Evolutionary conservation across 2,113 vertebrate genomes (phyloP).

Genomic region (Phoenicopterus ruber): DNA sequence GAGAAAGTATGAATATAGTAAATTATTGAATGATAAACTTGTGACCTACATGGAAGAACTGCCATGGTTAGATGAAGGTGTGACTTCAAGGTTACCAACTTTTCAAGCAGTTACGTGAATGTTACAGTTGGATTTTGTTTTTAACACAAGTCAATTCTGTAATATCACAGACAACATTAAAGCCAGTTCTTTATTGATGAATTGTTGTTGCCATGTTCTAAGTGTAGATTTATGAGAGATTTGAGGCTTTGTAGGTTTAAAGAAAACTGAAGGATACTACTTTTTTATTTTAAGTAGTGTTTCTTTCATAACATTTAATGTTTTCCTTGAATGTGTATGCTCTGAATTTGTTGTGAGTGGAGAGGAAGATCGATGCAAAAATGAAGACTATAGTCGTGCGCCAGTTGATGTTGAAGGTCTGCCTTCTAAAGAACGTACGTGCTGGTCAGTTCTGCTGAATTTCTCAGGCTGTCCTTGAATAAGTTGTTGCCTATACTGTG

Average conservation of each 20-base stretch:
- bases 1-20: background rate
- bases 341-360: background rate
- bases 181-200: background rate
- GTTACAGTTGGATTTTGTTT: conserved; percentile 26
- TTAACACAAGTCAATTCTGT: background rate
- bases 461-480: background rate
- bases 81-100: conserved; percentile 3
- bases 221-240: background rate
- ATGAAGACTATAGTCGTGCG: background rate
- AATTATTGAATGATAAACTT: background rate
- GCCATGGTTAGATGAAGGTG: background rate
- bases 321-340: background rate
- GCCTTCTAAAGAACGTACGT: rapidly evolving
- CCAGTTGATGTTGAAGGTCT: background rate
- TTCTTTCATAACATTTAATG: background rate
- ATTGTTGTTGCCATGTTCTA: background rate
- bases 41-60: background rate
- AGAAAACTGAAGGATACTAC: background rate
- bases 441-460: background rate
- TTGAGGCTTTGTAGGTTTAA: background rate
- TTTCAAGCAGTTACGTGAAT: conserved; percentile 41
- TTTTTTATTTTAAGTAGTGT: background rate
- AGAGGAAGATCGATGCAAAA: background rate
- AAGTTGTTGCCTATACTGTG: background rate
- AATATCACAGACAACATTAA: background rate